Evolutionary conservation across 2,888 invertebrate genomes (phyloP).

Genomic region (Leptopilina syphax): DNA sequence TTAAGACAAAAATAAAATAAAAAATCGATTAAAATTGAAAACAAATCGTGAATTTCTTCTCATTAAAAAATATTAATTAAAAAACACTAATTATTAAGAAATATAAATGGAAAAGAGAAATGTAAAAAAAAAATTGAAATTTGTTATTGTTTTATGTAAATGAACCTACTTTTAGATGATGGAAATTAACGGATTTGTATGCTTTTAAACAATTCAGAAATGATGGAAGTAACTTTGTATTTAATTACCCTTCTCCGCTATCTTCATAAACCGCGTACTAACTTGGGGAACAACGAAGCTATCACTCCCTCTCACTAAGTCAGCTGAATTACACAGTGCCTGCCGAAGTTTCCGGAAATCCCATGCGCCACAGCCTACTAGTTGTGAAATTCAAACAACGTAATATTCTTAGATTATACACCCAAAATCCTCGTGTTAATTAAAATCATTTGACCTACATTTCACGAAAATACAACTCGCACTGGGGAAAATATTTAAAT

Average conservation of each 20-base stretch:
- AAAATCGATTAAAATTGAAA: no score
- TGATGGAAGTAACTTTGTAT: slow-evolving; percentile 52
- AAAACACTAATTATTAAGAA: no score
- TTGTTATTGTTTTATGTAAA: neutral
- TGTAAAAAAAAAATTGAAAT: no score
- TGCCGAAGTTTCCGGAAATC: slow-evolving; percentile 55
- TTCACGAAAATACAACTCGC: neutral
- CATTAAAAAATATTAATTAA: no score
- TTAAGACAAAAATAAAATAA: no score
- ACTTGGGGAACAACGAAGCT: slow-evolving; percentile 60
- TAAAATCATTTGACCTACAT: slow-evolving; percentile 20
- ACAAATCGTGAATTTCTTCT: no score
- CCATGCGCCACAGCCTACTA: slow-evolving; percentile 26
- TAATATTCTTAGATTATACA: slow-evolving; percentile 10
- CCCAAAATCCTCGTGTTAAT: slow-evolving; percentile 6
- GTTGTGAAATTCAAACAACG: slow-evolving; percentile 10
- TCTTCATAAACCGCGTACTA: slow-evolving; percentile 58
- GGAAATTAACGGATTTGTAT: slow-evolving; percentile 17
- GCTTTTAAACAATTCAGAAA: slow-evolving; percentile 4
- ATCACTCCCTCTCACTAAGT: slow-evolving; percentile 50
- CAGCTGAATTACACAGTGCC: slow-evolving; percentile 62
- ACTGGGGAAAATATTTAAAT: neutral
- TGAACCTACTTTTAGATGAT: neutral
- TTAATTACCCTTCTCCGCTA: slow-evolving; percentile 56
- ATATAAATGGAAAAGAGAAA: no score